Conservation (phyloP, 2,797 vertebrate genomes). For the Otolemur crassicaudatus region DNA sequence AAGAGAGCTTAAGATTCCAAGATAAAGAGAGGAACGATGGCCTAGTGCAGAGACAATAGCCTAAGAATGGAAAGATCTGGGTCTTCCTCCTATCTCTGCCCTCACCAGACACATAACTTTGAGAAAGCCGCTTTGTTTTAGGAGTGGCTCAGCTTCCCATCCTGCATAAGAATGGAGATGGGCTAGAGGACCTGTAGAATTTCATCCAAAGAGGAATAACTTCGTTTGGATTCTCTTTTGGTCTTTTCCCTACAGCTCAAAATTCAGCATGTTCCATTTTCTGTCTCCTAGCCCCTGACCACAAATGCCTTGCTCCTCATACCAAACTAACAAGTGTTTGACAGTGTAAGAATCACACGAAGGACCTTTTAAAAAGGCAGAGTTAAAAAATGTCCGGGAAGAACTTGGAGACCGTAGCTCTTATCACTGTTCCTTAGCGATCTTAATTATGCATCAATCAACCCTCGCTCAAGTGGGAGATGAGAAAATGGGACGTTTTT, state of each 20-base stretch:
- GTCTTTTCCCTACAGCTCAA: not conserved
- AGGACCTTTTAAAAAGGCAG: constrained; percentile 17
- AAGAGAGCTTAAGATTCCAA: not conserved
- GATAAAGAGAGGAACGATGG: not conserved
- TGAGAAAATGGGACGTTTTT: constrained; percentile 70
- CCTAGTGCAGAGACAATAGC: not conserved
- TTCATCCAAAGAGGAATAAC: not conserved
- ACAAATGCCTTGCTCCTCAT: not conserved
- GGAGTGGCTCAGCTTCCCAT: not conserved
- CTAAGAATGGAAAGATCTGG: not conserved
- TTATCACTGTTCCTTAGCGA: constrained; percentile 80
- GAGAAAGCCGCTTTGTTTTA: not conserved
- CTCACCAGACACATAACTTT: not conserved
- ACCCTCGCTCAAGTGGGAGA: constrained; percentile 70
- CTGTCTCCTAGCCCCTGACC: not conserved
- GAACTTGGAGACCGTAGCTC: constrained; percentile 65
- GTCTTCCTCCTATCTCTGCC: not conserved
- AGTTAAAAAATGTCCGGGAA: constrained; percentile 72
- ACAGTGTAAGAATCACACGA: not conserved
- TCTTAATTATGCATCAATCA: constrained; percentile 85
- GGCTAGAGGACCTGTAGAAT: not conserved
- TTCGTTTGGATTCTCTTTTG: not conserved
- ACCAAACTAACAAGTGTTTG: not conserved
- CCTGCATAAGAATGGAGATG: not conserved
- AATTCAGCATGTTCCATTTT: not conserved